Evolutionary conservation across 2,797 vertebrate genomes (phyloP).

Genomic region (Gallinago solitaria): DNA sequence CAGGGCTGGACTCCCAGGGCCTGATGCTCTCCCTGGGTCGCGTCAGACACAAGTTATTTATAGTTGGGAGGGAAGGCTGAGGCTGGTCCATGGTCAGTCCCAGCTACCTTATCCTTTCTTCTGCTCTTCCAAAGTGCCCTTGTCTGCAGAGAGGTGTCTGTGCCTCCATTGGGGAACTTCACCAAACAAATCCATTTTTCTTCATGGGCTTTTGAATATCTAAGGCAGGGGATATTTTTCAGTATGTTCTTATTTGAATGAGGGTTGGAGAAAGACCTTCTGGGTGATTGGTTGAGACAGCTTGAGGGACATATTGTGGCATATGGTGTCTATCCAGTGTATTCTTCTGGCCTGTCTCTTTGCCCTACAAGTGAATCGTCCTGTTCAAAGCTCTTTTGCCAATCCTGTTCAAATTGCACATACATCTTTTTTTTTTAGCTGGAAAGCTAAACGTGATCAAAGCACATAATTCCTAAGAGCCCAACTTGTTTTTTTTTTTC

Average conservation of each 20-base stretch:
- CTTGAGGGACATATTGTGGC: not conserved
- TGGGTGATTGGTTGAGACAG: not conserved
- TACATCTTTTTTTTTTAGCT: not conserved
- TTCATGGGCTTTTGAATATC: not conserved
- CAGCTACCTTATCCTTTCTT: not conserved
- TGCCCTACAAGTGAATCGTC: not conserved
- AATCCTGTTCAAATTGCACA: not conserved
- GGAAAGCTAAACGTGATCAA: not conserved
- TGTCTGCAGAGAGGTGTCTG: rapidly evolving
- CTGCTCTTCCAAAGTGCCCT: not conserved
- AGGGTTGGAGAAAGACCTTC: not conserved
- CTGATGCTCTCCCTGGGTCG: not conserved
- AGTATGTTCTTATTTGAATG: not conserved
- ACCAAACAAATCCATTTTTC: not conserved
- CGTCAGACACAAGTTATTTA: not conserved
- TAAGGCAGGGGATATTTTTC: not conserved
- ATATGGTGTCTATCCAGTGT: not conserved
- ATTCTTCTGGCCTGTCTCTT: not conserved
- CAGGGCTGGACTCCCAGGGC: not conserved
- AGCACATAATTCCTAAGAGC: not conserved
- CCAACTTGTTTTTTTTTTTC: not conserved
- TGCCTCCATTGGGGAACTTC: not conserved
- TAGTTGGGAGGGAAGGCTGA: not conserved
- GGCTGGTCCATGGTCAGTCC: not conserved
- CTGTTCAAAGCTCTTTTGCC: not conserved